A percentile compares a stretch with the other conserved stretches of the same genome.
Conservation (phyloP, 2,888 invertebrate species). For the Rhogogaster chlorosoma region DNA sequence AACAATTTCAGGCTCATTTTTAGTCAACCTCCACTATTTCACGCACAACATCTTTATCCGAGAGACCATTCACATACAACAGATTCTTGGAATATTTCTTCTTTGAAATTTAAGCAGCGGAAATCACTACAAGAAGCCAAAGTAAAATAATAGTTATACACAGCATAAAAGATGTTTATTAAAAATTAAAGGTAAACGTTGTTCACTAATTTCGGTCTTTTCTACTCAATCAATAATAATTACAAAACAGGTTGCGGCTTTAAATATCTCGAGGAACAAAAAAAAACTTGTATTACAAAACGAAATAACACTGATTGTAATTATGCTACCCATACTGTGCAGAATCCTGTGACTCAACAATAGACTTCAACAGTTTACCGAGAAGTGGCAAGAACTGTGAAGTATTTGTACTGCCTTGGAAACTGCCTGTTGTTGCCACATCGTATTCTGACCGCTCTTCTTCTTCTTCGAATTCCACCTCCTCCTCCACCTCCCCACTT, state of each 20-base stretch:
- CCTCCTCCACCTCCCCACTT: background rate
- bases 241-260: background rate
- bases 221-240: conserved; percentile 8
- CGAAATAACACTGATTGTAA: background rate
- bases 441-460: conserved; percentile 58
- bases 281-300: background rate
- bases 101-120: background rate
- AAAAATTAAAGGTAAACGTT: conserved; percentile 7
- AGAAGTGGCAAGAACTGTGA: conserved; percentile 71
- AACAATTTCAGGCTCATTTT: too few species aligned
- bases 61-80: too few species aligned
- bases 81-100: background rate
- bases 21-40: too few species aligned
- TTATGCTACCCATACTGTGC: conserved; percentile 69
- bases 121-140: background rate
- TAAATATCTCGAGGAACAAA: background rate
- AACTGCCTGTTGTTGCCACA: conserved; percentile 70
- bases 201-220: background rate
- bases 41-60: too few species aligned
- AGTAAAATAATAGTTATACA: background rate
- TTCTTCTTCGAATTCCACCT: conserved; percentile 55
- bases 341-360: conserved; percentile 73
- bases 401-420: conserved; percentile 57
- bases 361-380: conserved; percentile 72
- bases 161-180: background rate